Conservation (phyloP, 2,113 vertebrate species). For the Rhinogobius similis region DNA sequence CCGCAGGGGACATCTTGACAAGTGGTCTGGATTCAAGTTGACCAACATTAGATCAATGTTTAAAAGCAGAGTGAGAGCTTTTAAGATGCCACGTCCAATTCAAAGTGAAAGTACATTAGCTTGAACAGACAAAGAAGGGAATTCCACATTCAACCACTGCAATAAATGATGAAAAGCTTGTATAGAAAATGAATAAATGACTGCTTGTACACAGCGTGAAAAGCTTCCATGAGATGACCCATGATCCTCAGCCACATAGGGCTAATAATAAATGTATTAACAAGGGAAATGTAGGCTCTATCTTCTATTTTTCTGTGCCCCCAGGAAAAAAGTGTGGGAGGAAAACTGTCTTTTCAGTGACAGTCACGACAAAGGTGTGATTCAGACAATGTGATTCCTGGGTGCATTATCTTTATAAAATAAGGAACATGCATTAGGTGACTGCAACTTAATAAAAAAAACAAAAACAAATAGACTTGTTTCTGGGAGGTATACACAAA, state of each 20-base stretch:
- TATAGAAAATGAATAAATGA: constrained; percentile 16
- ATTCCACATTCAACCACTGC: background rate
- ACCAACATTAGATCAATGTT: constrained; percentile 51
- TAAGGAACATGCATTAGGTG: background rate
- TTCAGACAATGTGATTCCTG: constrained; percentile 12
- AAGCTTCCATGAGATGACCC: constrained; percentile 29
- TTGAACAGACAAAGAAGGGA: constrained; percentile 5
- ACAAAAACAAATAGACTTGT: no score
- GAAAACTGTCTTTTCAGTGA: constrained; percentile 29
- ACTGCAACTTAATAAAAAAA: background rate
- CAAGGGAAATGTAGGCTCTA: constrained; percentile 11
- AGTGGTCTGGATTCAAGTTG: constrained; percentile 29
- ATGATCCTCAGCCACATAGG: constrained; percentile 11
- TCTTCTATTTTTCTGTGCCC: constrained; percentile 41
- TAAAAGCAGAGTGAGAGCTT: constrained; percentile 41
- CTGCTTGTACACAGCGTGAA: constrained; percentile 10
- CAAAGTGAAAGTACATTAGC: constrained; percentile 26
- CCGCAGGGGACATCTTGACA: constrained; percentile 21
- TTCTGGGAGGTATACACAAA: no score
- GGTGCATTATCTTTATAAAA: background rate
- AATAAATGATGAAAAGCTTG: constrained; percentile 24
- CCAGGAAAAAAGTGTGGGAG: constrained; percentile 42
- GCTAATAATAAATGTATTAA: constrained; percentile 44
- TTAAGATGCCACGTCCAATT: constrained; percentile 52
- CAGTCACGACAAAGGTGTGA: constrained; percentile 17